Base-by-base conservation (phyloP, 2,888 invertebrate genomes). In the Stenotaenia linearis region DNA sequence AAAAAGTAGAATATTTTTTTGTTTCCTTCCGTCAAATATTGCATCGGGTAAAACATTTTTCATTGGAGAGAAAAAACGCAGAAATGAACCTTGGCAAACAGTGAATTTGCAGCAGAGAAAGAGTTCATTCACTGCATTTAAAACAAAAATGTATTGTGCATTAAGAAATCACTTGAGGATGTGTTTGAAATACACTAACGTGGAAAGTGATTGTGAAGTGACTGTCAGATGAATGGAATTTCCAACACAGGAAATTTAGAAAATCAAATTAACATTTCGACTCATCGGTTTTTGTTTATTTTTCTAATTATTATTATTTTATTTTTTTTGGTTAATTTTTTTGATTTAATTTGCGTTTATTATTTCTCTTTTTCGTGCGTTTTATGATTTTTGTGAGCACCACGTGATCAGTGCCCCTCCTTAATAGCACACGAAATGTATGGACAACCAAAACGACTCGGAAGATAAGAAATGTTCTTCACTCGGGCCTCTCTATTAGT, bases 211-310 rank as follows among this genome's bases (percentile, higher is more conserved):
- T 69, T 28, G 69, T 69, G 69, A 69, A 10, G 69, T 28, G 23
- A 28, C 69, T 69, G 69, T 69, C 6, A 69, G 25, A 69, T 10
- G 69, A 69, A 69, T 69, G 69, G 69, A 69, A 69, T 69, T 69
- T 69, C 69, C 69, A 28, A 25, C 25, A 18, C 15, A 25, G 69
- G 69, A 69, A 69, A 69, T 69, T 69, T 69, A 69, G 69, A 69
- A 69, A 69, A 69, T 69, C 69, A 69, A 69, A 69, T 69, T 69
- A 69, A 69, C 69, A 69, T 69, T 69, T 69, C 69, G n/a, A 69
- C 69, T 69, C 69, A 69, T 69, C 69, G 15, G 12, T 45, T 28
- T 69, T 12, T 15, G 3, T 69, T 69, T 28, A 3, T 21, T 69
- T 5, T 12, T 12, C 25, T 69, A 25, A 25, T 69, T 28, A 1